These are phyloP conservation scores for Bos taurus DNA, from an alignment of 2,113 vertebrate species.

Conservation along the genomic window DNA sequence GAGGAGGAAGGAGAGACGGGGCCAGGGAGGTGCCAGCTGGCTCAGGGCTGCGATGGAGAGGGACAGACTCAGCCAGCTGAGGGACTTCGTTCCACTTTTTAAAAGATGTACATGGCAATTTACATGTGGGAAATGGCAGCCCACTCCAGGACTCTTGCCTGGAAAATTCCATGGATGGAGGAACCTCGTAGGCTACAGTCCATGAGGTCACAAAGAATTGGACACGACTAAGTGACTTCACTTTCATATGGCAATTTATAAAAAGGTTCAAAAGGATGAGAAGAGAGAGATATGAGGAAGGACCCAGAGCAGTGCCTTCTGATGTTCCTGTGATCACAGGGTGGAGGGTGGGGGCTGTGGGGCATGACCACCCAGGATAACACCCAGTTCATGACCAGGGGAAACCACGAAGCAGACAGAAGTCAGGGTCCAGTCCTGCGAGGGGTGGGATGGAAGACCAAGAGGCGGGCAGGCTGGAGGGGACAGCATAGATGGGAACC, in stretches of 20 bases:
- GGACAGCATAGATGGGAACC: neutral
- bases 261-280: neutral
- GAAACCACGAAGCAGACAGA: neutral
- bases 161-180: neutral
- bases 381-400: neutral
- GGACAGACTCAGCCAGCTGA: fast-evolving
- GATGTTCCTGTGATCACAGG: neutral
- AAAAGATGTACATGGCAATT: neutral
- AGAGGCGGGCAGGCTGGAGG: fast-evolving
- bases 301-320: no score
- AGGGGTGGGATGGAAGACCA: neutral
- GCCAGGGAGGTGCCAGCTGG: no score
- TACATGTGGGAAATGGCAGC: neutral
- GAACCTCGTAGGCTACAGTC: neutral
- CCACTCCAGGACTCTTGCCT: neutral
- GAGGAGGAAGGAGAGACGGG: fast-evolving
- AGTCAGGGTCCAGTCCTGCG: neutral
- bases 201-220: neutral
- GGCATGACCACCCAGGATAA: fast-evolving
- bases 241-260: neutral
- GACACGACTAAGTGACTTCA: neutral
- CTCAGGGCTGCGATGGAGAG: fast-evolving
- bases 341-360: no score
- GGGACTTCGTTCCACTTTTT: neutral
- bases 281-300: neutral